Conservation (phyloP, 2,113 vertebrate species). For the Ctenodactylus gundi region DNA sequence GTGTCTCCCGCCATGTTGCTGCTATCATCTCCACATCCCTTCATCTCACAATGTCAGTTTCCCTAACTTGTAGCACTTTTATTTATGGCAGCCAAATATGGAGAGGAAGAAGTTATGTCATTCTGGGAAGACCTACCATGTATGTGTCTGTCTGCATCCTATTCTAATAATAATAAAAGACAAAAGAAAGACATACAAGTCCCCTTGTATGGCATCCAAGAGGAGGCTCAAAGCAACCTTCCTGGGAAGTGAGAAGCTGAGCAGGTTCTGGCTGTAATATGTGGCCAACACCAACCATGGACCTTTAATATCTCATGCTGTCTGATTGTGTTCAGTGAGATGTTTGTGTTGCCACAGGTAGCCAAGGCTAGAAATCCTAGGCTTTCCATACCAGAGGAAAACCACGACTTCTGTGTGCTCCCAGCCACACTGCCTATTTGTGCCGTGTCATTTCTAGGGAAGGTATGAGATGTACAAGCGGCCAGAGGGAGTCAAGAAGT, state of each 20-base stretch:
- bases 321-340: not conserved
- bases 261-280: not conserved
- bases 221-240: not conserved
- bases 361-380: not conserved
- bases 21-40: not conserved
- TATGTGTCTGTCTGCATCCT: too few relatives aligned
- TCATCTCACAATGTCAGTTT: not conserved
- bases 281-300: not conserved
- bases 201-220: not conserved
- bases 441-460: slow-evolving; percentile 20
- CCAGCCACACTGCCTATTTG: not conserved
- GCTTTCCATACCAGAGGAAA: not conserved
- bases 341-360: not conserved
- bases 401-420: not conserved
- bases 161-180: too few relatives aligned
- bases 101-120: not conserved
- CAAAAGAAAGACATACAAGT: not conserved
- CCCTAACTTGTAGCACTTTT: not conserved
- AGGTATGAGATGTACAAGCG: not conserved
- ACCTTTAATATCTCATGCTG: not conserved
- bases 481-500: not conserved
- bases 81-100: not conserved
- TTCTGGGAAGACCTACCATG: not conserved
- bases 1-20: not conserved
- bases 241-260: not conserved